Evolutionary conservation across 2,888 invertebrate genomes (phyloP), one percentile per base, ranked within the genome.

Genomic region (Ceraclea dissimilis): DNA sequence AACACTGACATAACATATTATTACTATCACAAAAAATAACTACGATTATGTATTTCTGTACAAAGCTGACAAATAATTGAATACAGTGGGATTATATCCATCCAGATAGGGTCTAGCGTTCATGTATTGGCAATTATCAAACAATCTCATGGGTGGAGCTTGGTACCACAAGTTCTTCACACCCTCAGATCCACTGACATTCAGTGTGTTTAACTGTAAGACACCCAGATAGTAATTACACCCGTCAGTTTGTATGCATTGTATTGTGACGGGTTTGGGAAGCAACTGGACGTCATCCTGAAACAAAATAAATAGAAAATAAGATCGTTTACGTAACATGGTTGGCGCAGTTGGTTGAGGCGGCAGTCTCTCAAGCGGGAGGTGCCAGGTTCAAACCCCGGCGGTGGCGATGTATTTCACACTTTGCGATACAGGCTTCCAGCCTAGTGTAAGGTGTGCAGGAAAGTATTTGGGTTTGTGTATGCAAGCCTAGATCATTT

Each of bases 131-230:
- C 88, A 85, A 53, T 76, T 75, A 48, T 81, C 76, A 65, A 85
- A 92, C 18, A 93, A 67, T 62, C 82, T 72, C 51, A 86, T 71
- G 62, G 76, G 71, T 18, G 84, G 80, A 50, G 80, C 79, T 65
- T 82, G 81, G 80, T 90, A 95, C 82, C 88, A 90, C 62, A 88
- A 79, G 71, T 96, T 96, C 68, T 85, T 89, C 1, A 77, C 69
- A 21, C 80, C 80, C 20, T 79, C 75, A 13, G 65, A 68, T 1
- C 80, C 78, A 66, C 75, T 68, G 2, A 90, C 70, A 69, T 90
- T 80, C 33, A 91, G 72, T 0, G 90, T 90, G 66, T 93, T 92
- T 13, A 96, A 74, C 71, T 96, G 93, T 57, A 90, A 82, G 17
- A 91, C 81, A 2, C 88, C 85, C 68, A 94, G 93, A 67, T 92